Evolutionary conservation across 2,888 invertebrate genomes (phyloP).

Genomic region (Myopa tessellatipennis): DNA sequence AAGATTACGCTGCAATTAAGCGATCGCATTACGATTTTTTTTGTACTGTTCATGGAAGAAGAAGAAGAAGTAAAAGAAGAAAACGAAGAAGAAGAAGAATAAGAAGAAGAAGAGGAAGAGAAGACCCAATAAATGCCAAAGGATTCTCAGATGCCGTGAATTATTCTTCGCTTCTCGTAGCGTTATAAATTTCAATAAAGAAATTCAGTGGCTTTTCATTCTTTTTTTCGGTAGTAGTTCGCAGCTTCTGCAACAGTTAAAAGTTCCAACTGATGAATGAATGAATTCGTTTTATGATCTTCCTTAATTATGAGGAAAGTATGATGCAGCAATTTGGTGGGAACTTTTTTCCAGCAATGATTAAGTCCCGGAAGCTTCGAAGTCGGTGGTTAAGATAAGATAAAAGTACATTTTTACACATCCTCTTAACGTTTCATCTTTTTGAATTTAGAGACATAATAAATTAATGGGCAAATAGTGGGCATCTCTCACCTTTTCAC

Average conservation of each 20-base stretch:
- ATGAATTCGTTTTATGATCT: background rate
- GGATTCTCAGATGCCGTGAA: background rate
- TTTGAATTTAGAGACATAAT: no score
- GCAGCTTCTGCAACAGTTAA: no score
- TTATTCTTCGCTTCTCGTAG: background rate
- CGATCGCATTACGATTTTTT: constrained; percentile 15
- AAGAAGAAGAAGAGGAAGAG: background rate
- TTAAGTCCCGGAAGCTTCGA: no score
- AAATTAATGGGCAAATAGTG: no score
- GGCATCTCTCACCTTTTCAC: no score
- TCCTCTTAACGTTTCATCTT: no score
- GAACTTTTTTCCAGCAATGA: background rate
- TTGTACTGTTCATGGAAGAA: background rate
- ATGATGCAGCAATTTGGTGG: background rate
- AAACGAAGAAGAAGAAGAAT: background rate
- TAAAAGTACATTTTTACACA: no score
- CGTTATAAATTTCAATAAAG: constrained; percentile 23
- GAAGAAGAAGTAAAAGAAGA: background rate
- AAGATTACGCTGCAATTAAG: constrained; percentile 23
- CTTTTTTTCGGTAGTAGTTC: no score
- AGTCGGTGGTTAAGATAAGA: no score
- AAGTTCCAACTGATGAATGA: background rate
- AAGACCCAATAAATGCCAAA: background rate
- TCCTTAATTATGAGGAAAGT: background rate
- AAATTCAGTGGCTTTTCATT: background rate